These are phyloP conservation scores for Listronotus oregonensis DNA, from an alignment of 1,140 invertebrate genomes.

Conservation along the genomic window DNA sequence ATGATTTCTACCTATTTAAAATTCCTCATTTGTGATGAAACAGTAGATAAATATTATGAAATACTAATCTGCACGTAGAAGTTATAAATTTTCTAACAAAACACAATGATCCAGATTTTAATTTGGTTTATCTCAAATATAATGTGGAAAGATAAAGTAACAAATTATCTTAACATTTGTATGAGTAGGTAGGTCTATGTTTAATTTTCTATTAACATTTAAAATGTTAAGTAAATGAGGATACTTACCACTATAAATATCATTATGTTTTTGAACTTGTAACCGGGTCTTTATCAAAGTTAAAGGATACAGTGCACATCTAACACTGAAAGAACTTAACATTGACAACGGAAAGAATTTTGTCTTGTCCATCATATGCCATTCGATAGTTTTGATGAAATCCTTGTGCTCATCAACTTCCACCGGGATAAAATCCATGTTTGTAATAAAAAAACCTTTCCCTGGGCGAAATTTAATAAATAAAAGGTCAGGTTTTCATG, in stretches of 20 bases:
- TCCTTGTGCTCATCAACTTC: conserved; percentile 21
- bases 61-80: background rate
- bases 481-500: conserved; percentile 16
- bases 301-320: conserved; percentile 91
- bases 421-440: conserved; percentile 36
- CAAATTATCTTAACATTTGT: no score
- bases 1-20: background rate
- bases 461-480: background rate
- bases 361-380: conserved; percentile 84
- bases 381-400: conserved; percentile 76
- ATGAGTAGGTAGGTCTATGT: no score
- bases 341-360: conserved; percentile 92
- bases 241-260: conserved; percentile 75
- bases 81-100: no score
- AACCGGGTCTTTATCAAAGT: conserved; percentile 96
- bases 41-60: background rate
- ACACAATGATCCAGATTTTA: no score
- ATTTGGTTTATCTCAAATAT: no score
- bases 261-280: conserved; percentile 84
- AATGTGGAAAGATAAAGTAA: no score
- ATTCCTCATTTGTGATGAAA: conserved; percentile 9
- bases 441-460: background rate
- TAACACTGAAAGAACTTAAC: conserved; percentile 81
- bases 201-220: no score
- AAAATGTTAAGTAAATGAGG: no score